Evolutionary conservation across 2,888 invertebrate species (phyloP), one percentile per base, ranked within the genome.

Genomic region (Watsonalla cultraria): DNA sequence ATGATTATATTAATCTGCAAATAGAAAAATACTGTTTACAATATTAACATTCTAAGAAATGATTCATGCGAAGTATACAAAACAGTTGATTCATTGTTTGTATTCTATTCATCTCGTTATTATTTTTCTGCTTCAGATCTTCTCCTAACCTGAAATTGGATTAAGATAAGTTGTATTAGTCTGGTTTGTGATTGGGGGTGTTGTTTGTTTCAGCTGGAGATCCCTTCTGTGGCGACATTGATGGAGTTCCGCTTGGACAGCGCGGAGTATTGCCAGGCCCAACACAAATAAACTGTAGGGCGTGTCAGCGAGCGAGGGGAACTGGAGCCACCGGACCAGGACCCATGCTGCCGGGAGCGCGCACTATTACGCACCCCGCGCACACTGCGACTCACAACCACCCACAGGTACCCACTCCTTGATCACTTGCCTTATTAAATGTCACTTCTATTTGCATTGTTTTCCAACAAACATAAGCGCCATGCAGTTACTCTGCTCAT

Each of bases 221-320:
- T 94, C 93, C 94, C 94, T 95, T 94, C 94, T 93, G 95, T 95
- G 94, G 95, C 94, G 94, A 95, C 95, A 95, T 96, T 95, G 95
- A 97, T 97, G 97, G 97, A 97, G 97, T 97, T 97, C 96, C 95
- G 96, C 93, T 96, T 97, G 95, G 97, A 97, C 94, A 97, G 97
- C 92, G 97, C 97, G 93, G 97, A 98, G 93, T 98, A 97, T 94
- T 98, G 98, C 96, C 97, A 97, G 94, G 97, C 97, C 92, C 98
- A 98, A 95, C 97, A 97, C 97, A 97, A 96, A 96, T 96, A 96
- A 94, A 91, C 87, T 73, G 65, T 79, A 76, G 77, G 83, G 85
- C 79, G 74, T 75, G 72, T 72, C 72, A 72, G 75, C 72, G 74
- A 67, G 70, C 76, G 72, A 78, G 72, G 72, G 71, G 78, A 80